These are phyloP conservation scores for Amphilophus citrinellus DNA, from an alignment of 2,113 vertebrate species.

Conservation along the genomic window DNA sequence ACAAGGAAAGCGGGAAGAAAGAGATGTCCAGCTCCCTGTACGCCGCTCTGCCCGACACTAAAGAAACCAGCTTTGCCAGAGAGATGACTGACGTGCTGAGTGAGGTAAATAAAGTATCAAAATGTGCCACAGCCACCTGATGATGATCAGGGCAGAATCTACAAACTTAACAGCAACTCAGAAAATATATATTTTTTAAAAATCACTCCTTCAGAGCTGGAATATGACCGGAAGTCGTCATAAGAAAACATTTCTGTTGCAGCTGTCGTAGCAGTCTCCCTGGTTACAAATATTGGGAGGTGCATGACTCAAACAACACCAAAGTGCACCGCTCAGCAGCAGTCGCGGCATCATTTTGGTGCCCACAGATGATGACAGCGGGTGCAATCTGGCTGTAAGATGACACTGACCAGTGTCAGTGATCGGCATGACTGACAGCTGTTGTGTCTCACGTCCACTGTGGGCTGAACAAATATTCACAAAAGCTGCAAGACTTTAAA, in stretches of 20 bases:
- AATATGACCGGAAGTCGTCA: background rate
- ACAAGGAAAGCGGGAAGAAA: conserved; percentile 84
- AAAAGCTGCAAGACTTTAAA: background rate
- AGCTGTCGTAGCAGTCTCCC: too few species aligned
- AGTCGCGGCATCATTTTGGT: fast-evolving
- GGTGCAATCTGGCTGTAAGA: background rate
- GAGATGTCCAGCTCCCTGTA: conserved; percentile 83
- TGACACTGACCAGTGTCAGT: background rate
- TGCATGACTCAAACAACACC: too few species aligned
- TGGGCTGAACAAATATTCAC: too few species aligned
- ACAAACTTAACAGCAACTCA: too few species aligned
- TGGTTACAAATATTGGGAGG: too few species aligned
- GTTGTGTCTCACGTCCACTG: background rate
- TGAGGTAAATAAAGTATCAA: conserved; percentile 31
- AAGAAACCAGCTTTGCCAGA: conserved; percentile 87
- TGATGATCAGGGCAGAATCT: background rate
- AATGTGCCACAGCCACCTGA: background rate
- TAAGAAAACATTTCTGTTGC: background rate
- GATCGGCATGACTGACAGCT: background rate
- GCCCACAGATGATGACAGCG: background rate
- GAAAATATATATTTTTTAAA: too few species aligned
- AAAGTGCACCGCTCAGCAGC: background rate
- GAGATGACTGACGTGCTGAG: conserved; percentile 72
- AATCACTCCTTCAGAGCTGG: background rate
- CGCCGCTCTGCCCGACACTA: conserved; percentile 86